These are phyloP conservation scores for Lochmaea capreae DNA, from an alignment of 2,888 invertebrate species.

Conservation along the genomic window DNA sequence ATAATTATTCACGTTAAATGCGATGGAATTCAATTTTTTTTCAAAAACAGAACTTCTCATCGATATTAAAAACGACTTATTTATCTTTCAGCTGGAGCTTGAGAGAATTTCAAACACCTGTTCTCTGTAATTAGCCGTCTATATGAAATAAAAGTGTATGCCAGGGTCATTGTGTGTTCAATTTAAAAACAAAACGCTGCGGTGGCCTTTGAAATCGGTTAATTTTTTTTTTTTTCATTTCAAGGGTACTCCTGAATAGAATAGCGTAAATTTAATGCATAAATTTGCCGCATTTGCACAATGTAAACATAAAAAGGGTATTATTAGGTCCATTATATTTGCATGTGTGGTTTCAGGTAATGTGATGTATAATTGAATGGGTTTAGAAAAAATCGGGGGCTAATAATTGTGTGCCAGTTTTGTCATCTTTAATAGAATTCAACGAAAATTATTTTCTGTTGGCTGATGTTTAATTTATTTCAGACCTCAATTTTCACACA, in stretches of 20 bases:
- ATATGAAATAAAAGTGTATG: constrained; percentile 16
- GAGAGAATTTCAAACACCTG: constrained; percentile 12
- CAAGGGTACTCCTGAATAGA: constrained; percentile 21
- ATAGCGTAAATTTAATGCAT: constrained; percentile 33
- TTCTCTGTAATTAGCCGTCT: constrained; percentile 15
- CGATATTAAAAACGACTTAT: background rate
- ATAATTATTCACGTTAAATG: too few relatives aligned
- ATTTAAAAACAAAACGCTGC: constrained; percentile 17
- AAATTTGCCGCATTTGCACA: constrained; percentile 37
- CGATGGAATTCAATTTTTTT: too few relatives aligned
- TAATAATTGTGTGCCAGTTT: constrained; percentile 22
- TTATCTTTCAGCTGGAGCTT: background rate
- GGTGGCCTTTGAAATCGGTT: constrained; percentile 17
- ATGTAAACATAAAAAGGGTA: constrained; percentile 37
- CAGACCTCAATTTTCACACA: too few relatives aligned
- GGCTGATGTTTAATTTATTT: too few relatives aligned
- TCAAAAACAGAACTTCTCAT: background rate
- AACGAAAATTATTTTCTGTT: too few relatives aligned
- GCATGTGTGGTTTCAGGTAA: constrained; percentile 41
- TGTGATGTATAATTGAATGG: constrained; percentile 37
- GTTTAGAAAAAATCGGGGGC: constrained; percentile 29
- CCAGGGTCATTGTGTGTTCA: constrained; percentile 4
- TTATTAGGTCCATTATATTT: constrained; percentile 42
- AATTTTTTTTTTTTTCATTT: constrained; percentile 15
- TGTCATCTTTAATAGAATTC: constrained; percentile 2